phyloP scores from a whole-genome alignment of 2,113 vertebrate species.

The Saccopteryx leptura region DNA sequence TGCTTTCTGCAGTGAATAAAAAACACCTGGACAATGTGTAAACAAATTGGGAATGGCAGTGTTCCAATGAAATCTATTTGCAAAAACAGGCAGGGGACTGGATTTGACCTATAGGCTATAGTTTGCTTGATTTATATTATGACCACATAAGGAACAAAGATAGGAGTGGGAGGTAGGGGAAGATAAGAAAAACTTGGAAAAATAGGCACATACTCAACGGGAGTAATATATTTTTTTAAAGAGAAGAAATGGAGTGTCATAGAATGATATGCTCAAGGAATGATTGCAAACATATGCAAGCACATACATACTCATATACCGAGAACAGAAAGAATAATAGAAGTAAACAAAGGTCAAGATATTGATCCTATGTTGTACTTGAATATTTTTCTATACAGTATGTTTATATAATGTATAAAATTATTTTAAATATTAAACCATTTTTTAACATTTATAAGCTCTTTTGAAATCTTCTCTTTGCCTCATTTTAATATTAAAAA shows the following conservation, averaged over 20 bases:
- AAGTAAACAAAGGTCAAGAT: neutral
- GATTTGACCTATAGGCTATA: neutral
- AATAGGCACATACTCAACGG: neutral
- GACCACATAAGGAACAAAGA: constrained; percentile 43
- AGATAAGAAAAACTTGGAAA: neutral
- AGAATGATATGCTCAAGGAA: neutral
- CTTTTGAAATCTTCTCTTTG: neutral
- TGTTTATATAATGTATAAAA: neutral
- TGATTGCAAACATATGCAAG: neutral
- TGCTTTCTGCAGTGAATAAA: neutral
- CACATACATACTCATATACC: neutral
- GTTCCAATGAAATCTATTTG: neutral
- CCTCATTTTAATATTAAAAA: constrained; percentile 42
- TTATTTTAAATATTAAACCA: constrained; percentile 43
- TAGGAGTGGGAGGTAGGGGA: neutral
- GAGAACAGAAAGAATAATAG: neutral
- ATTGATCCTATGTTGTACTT: neutral
- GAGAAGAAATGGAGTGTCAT: neutral
- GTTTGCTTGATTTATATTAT: constrained; percentile 25
- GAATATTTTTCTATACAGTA: neutral
- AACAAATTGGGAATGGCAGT: neutral
- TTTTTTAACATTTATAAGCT: constrained; percentile 25
- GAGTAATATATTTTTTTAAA: constrained; percentile 18
- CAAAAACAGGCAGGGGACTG: neutral
- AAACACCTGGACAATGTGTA: neutral